Base-by-base conservation (phyloP, 2,888 invertebrate species). In the Helobdella robusta region DNA sequence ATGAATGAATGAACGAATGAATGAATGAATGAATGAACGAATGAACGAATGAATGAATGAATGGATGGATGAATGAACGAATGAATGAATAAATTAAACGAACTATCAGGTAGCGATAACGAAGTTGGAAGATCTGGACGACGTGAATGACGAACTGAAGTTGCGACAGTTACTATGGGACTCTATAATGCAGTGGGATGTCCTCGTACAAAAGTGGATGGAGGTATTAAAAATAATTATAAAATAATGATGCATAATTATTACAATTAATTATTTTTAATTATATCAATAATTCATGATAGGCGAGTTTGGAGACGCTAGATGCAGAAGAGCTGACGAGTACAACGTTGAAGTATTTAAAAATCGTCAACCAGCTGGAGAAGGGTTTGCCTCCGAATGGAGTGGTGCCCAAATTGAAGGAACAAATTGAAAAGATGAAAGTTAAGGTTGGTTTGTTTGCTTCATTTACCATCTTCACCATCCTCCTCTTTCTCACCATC, bases 371-470 rank as follows among this genome's bases (percentile, higher is more conserved):
- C 76, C 89, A 86, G 82, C 82, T 91, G 60, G 89, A 90, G 74
- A 90, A 91, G 76, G 89, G 89, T 25, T 75, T 93, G 34, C 90
- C 91, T 0, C 77, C 83, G 0, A 92, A 91, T 77, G 83, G 86
- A 70, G 86, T 91, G 20, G 85, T 91, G 0, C 88, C 89, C 0
- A 82, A 83, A 68, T 83, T 92, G 60, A 88, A 87, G 73, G 85
- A 84, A 66, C 86, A 86, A 63, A 89, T 91, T 0, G 88, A 90
- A 70, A 76, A 83, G 4, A 87, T 91, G 75, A 87, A 86, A 74
- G 86, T 87, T 32, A 89, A 89, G 83, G 86, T 86, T 1, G 11
- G 20, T 20, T 23, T n/a, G n/a, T n/a, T n/a, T n/a, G n/a, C n/a
- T n/a, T n/a, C n/a, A n/a, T n/a, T n/a, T n/a, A n/a, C n/a, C n/a